phyloP scores from a whole-genome alignment of 1,140 invertebrate species.

The Drosophila biarmipes region DNA sequence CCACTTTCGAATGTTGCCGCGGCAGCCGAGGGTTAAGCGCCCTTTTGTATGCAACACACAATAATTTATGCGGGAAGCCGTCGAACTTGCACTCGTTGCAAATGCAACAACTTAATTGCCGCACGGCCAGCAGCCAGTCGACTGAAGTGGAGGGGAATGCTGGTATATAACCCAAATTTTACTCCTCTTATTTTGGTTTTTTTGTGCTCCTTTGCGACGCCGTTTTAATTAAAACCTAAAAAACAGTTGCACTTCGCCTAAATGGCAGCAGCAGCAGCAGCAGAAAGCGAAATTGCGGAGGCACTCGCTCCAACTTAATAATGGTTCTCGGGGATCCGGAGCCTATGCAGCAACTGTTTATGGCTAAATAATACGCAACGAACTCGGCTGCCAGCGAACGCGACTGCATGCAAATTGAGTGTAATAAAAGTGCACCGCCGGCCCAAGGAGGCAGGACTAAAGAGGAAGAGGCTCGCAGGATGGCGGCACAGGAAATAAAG shows the following conservation, averaged over 20 bases:
- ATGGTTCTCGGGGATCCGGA: conserved; percentile 40
- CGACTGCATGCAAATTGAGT: conserved; percentile 61
- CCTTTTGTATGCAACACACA: conserved; percentile 75
- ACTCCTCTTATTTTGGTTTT: conserved; percentile 22
- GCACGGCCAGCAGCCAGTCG: conserved; percentile 40
- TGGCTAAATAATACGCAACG: conserved; percentile 67
- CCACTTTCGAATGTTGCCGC: conserved; percentile 54
- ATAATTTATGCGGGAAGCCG: conserved; percentile 72
- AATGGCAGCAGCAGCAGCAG: conserved; percentile 14
- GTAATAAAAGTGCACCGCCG: conserved; percentile 54
- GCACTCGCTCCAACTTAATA: conserved; percentile 48
- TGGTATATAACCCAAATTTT: conserved; percentile 56
- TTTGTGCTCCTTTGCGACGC: conserved; percentile 29
- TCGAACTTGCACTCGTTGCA: conserved; percentile 42
- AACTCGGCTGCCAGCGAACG: conserved; percentile 1
- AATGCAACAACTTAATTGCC: conserved; percentile 81
- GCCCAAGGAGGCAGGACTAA: background rate
- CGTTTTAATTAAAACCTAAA: conserved; percentile 78
- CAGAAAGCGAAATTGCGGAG: conserved; percentile 40
- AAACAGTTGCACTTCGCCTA: conserved; percentile 54
- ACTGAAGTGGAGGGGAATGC: no score
- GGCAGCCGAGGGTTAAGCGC: conserved; percentile 65
- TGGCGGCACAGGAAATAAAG: conserved; percentile 23
- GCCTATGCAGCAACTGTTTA: conserved; percentile 63
- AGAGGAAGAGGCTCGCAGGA: background rate